These are phyloP conservation scores for Sinosuthora webbiana DNA, from an alignment of 2,113 vertebrate genomes.

Conservation along the genomic window DNA sequence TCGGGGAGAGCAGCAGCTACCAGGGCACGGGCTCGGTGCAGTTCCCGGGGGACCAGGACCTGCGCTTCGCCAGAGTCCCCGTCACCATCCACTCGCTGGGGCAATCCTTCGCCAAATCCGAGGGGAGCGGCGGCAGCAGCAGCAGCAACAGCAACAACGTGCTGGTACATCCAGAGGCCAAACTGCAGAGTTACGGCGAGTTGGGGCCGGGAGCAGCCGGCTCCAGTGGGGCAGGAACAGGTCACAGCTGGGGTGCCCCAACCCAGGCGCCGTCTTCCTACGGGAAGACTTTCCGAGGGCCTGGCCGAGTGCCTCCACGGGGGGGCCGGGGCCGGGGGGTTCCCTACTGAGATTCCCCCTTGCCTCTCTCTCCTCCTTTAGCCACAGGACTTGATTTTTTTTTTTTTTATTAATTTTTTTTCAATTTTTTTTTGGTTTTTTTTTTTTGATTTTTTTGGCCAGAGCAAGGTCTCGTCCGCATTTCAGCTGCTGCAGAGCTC, in stretches of 20 bases:
- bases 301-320: constrained; percentile 73
- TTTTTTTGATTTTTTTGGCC: not conserved
- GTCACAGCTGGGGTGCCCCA: constrained; percentile 70
- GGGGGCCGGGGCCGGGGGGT: constrained; percentile 79
- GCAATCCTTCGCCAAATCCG: constrained; percentile 74
- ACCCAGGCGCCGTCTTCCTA: constrained; percentile 65
- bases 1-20: constrained; percentile 78
- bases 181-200: constrained; percentile 70
- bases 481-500: constrained; percentile 68
- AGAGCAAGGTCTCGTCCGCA: constrained; percentile 56
- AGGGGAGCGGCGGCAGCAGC: no score
- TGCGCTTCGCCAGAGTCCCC: constrained; percentile 86
- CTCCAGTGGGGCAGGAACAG: constrained; percentile 68
- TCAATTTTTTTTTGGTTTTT: no score
- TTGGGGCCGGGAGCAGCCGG: constrained; percentile 60
- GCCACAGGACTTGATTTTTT: not conserved
- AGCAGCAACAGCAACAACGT: constrained; percentile 54
- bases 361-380: constrained; percentile 52
- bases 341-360: constrained; percentile 72
- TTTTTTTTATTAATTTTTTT: no score
- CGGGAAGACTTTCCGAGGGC: constrained; percentile 71
- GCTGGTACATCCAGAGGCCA: constrained; percentile 75
- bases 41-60: constrained; percentile 95
- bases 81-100: constrained; percentile 65
- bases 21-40: constrained; percentile 81